Conservation (phyloP, 2,888 invertebrate genomes). For the Platerodrilus igneus region DNA sequence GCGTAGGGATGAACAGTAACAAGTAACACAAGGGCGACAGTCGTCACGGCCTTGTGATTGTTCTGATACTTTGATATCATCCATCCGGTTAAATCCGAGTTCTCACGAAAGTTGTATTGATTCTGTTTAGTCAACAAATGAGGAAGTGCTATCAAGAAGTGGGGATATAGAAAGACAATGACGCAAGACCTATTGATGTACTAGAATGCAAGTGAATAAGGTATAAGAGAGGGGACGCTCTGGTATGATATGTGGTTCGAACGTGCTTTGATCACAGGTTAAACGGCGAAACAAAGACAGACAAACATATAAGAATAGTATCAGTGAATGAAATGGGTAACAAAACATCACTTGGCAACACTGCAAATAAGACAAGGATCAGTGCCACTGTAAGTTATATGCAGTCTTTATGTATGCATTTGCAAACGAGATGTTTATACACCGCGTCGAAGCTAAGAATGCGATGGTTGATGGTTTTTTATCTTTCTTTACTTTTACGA, state of each 20-base stretch:
- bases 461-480: conserved; percentile 29
- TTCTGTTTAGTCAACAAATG: conserved; percentile 42
- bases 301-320: conserved; percentile 38
- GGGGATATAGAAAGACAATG: conserved; percentile 35
- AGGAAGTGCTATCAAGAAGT: conserved; percentile 40
- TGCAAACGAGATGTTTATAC: conserved; percentile 45
- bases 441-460: conserved; percentile 38
- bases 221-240: conserved; percentile 19
- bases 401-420: conserved; percentile 43
- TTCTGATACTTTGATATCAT: conserved; percentile 40
- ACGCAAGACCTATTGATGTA: conserved; percentile 29
- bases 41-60: conserved; percentile 42
- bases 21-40: conserved; percentile 42
- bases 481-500: conserved; percentile 24
- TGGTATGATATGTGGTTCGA: conserved; percentile 36
- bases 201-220: conserved; percentile 15
- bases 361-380: conserved; percentile 40
- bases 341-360: conserved; percentile 32
- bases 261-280: conserved; percentile 39
- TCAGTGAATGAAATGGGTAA: conserved; percentile 25
- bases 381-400: conserved; percentile 44
- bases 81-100: conserved; percentile 35
- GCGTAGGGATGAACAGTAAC: too few relatives aligned
- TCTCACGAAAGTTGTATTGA: conserved; percentile 42
- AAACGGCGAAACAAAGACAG: conserved; percentile 39